Evolutionary conservation across 2,113 vertebrate genomes (phyloP).

Genomic region (Athene noctua): DNA sequence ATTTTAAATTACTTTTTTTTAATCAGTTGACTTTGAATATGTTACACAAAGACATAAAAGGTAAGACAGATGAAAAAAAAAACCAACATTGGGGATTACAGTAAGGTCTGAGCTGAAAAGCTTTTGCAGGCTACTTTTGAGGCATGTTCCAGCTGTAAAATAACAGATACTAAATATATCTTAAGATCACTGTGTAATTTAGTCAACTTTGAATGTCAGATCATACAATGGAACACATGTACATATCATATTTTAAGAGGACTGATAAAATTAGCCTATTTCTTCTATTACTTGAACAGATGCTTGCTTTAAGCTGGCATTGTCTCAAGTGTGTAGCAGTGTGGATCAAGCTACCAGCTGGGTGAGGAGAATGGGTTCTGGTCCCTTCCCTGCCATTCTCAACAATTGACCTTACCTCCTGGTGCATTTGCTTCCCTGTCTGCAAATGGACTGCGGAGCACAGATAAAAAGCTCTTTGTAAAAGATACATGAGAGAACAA

Average conservation of each 20-base stretch:
- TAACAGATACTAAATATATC: not conserved
- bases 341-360: not conserved
- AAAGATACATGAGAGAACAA: not conserved
- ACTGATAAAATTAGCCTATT: not conserved
- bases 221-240: not conserved
- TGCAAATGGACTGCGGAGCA: not conserved
- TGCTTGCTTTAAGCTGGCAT: not conserved
- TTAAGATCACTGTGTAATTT: not conserved
- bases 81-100: not conserved
- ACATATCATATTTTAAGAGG: not conserved
- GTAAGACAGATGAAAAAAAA: not conserved
- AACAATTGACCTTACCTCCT: not conserved
- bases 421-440: not conserved
- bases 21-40: not conserved
- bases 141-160: not conserved
- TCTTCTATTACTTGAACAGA: not conserved
- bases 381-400: not conserved
- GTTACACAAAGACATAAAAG: not conserved
- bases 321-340: not conserved
- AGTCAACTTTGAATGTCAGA: conserved; percentile 9
- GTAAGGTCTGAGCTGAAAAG: not conserved
- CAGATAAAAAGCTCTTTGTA: not conserved
- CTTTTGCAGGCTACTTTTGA: not conserved
- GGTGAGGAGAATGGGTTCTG: not conserved
- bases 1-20: not conserved